Evolutionary conservation across 2,113 vertebrate genomes (phyloP), one percentile per base, ranked within the genome.

Genomic region (cat (Felis catus)): DNA sequence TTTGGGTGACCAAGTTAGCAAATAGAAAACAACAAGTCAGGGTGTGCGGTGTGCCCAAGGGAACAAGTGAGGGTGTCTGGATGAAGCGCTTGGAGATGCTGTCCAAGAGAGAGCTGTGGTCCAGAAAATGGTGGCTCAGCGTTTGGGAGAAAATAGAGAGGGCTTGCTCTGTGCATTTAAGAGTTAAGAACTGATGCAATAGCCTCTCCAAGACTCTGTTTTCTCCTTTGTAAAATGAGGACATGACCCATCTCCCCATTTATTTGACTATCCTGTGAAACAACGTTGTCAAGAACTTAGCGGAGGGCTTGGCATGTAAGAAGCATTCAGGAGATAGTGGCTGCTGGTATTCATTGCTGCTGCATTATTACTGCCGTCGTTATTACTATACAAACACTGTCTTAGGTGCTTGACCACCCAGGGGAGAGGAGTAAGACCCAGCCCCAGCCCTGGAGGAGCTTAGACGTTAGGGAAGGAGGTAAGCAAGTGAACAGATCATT

Each of bases 331-430:
- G 53, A 39, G 66, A n/a, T 33, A 9, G 36, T 1, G 33, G 29
- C 9, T 48, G 79, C 9, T 4, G 0, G 16, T 15, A 33, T 4
- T 66, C 23, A 0, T 11, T 12, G 41, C 12, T 11, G 23, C 33
- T 33, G 16, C 7, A 10, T 33, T 16, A 29, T 25, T 29, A 4
- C 7, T 23, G 7, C 31, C 85, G 70, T n/a, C 7, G 0, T 29
- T 8, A 14, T 27, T 39, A 4, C 36, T 58, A 31, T 74, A 41
- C 53, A 66, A 21, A 10, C 45, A 82, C 33, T 39, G 13, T 76
- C 76, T 53, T 33, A 27, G 58, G 53, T 27, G 11, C 80, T 39
- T 14, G 58, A 39, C 27, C 5, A 23, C 41, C 51, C 27, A n/a
- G 39, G 27, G 4, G 15, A 81, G n/a, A 41, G 5, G 21, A 65